Conservation (phyloP, 2,797 vertebrate genomes). For the Pelobates cultripes region DNA sequence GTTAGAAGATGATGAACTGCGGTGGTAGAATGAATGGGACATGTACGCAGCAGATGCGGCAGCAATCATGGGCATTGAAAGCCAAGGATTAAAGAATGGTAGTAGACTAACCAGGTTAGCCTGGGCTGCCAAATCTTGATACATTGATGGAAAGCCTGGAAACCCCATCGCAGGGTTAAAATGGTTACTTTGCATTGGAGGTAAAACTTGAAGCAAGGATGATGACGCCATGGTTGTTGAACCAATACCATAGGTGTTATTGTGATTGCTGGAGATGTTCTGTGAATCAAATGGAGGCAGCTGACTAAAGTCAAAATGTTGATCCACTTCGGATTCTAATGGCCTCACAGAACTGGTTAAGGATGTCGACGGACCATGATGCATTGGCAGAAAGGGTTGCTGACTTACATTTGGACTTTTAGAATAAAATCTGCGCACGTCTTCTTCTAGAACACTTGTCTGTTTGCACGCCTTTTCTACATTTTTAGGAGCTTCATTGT, state of each 20-base stretch:
- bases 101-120: slow-evolving; percentile 41
- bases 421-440: fast-evolving
- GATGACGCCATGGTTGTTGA: slow-evolving; percentile 46
- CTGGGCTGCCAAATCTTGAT: slow-evolving; percentile 41
- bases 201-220: slow-evolving; percentile 39
- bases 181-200: slow-evolving; percentile 45
- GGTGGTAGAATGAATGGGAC: slow-evolving; percentile 13
- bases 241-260: slow-evolving; percentile 36
- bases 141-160: slow-evolving; percentile 13
- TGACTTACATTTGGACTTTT: slow-evolving; percentile 25
- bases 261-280: background rate
- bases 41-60: slow-evolving; percentile 43
- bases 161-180: slow-evolving; percentile 40
- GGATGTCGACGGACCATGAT: too few relatives aligned
- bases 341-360: background rate
- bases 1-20: slow-evolving; percentile 5
- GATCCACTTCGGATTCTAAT: slow-evolving; percentile 7
- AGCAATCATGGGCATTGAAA: slow-evolving; percentile 45
- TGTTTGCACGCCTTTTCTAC: slow-evolving; percentile 10
- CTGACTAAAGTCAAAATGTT: slow-evolving; percentile 38
- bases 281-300: slow-evolving; percentile 31
- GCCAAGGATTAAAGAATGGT: slow-evolving; percentile 29
- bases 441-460: background rate
- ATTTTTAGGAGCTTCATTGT: fast-evolving
- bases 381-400: too few relatives aligned